These are phyloP conservation scores for Syncerus caffer DNA, from an alignment of 2,797 vertebrate species.

Conservation along the genomic window DNA sequence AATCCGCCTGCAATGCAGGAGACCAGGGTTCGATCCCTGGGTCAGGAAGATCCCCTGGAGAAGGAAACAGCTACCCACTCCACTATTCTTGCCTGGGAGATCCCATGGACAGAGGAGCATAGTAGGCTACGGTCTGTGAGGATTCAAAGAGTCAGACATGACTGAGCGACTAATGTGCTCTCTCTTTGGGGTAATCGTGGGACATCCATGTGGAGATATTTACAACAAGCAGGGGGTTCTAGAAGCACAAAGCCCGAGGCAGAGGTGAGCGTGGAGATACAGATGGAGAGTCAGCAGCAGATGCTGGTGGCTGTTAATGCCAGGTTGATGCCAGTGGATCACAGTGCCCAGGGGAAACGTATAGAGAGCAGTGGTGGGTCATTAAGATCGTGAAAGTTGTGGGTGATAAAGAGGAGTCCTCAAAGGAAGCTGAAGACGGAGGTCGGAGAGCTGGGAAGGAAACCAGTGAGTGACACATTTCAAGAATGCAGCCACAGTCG, in stretches of 20 bases:
- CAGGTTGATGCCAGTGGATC: not conserved
- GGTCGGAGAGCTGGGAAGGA: not conserved
- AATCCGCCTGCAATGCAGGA: not conserved
- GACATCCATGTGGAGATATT: not conserved
- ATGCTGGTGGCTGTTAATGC: not conserved
- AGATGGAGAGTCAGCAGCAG: not conserved
- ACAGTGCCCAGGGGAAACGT: not conserved
- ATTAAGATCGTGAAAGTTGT: no score
- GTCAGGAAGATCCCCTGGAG: not conserved
- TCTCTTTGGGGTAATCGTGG: not conserved
- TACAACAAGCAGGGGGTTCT: not conserved
- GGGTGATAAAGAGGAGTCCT: not conserved
- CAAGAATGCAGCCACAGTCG: not conserved
- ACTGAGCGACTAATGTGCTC: not conserved
- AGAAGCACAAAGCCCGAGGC: fast-evolving
- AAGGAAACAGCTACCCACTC: not conserved
- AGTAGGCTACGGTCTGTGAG: not conserved
- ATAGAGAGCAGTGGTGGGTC: not conserved
- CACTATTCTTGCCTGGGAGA: not conserved
- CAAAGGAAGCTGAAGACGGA: not conserved
- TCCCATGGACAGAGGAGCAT: not conserved
- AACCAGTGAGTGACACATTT: not conserved
- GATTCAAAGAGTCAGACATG: not conserved
- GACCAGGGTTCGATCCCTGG: not conserved
- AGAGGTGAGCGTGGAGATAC: not conserved